Conservation (phyloP, 2,797 vertebrate genomes). For the Malurus leucopterus region DNA sequence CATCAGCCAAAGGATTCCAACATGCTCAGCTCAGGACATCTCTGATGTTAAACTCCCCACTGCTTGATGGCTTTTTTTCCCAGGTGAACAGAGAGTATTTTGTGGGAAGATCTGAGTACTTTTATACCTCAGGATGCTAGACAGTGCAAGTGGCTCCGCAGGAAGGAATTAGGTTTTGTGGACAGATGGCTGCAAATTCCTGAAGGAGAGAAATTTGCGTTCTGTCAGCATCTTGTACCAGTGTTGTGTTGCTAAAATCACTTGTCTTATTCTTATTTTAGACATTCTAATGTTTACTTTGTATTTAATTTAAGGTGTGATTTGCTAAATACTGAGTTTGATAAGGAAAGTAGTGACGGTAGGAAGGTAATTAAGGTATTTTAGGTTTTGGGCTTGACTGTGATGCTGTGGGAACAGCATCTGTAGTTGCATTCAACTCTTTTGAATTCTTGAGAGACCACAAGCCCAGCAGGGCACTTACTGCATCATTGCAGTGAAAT, state of each 20-base stretch:
- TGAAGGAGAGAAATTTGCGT: not conserved
- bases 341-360: not conserved
- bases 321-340: not conserved
- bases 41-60: not conserved
- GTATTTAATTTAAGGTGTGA: not conserved
- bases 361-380: not conserved
- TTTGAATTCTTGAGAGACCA: not conserved
- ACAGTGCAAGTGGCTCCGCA: not conserved
- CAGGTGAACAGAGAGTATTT: not conserved
- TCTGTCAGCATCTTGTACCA: not conserved
- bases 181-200: not conserved
- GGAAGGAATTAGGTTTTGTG: not conserved
- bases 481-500: not conserved
- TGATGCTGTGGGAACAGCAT: not conserved
- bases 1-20: not conserved
- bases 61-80: not conserved
- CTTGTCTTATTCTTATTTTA: not conserved
- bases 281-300: not conserved
- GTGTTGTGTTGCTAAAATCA: not conserved
- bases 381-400: not conserved
- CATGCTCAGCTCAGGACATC: not conserved
- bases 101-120: not conserved
- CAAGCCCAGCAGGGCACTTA: not conserved
- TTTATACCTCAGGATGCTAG: not conserved
- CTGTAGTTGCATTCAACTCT: not conserved